These are phyloP conservation scores for Imbricaverruca yamaguchii DNA, from an alignment of 2,888 invertebrate species.

Conservation along the genomic window DNA sequence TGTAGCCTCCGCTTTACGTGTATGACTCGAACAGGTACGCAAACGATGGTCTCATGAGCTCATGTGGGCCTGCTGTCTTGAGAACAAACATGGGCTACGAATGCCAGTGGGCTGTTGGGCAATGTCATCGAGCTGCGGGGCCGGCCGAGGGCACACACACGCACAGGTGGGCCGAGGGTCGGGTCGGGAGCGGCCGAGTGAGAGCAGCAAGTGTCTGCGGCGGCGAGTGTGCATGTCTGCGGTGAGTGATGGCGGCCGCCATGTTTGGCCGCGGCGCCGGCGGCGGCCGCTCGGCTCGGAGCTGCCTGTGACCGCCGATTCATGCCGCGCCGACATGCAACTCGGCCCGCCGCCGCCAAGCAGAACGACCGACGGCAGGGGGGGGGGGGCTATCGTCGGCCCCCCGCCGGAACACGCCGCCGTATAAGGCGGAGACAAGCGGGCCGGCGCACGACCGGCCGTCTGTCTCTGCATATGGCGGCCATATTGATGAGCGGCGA, in stretches of 20 bases:
- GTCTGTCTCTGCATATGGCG: too few species aligned
- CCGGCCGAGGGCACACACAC: too few species aligned
- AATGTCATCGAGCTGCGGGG: too few species aligned
- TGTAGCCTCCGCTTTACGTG: too few species aligned
- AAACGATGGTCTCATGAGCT: too few species aligned
- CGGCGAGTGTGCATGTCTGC: not conserved
- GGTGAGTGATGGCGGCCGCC: not conserved
- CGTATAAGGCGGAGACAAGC: not conserved
- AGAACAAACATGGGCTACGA: too few species aligned
- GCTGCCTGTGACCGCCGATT: not conserved
- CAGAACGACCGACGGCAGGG: not conserved
- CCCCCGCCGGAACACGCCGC: not conserved
- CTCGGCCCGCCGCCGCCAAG: not conserved
- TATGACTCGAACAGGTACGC: too few species aligned
- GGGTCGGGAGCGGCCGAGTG: not conserved
- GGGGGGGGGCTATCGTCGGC: not conserved
- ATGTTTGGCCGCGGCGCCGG: not conserved
- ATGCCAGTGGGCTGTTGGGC: too few species aligned
- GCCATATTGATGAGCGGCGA: not conserved
- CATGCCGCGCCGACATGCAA: not conserved
- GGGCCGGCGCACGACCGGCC: too few species aligned
- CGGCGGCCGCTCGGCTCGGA: not conserved
- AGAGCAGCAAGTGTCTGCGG: not conserved
- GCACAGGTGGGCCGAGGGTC: not conserved
- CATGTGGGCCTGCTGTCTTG: too few species aligned